These are phyloP conservation scores for Liopterus haemorrhoidalis DNA, from an alignment of 2,888 invertebrate species.

Conservation along the genomic window DNA sequence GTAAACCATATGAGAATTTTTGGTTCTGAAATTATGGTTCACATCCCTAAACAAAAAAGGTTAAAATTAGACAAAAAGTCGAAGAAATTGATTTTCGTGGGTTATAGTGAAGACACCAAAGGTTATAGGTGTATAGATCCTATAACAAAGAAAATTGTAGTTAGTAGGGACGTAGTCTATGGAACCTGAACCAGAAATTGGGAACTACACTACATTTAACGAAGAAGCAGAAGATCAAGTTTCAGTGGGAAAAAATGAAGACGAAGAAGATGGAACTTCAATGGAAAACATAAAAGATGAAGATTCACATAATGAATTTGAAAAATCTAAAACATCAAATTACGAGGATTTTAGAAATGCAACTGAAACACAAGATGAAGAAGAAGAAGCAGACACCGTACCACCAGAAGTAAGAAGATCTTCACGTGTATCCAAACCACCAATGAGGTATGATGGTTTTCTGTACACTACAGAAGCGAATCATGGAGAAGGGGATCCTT, in stretches of 20 bases:
- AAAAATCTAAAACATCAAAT: conserved; percentile 18
- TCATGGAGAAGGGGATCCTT: not conserved
- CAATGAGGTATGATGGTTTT: conserved; percentile 22
- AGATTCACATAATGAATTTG: not conserved
- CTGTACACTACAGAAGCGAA: too few species aligned
- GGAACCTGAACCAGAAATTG: not conserved
- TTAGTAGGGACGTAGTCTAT: not conserved
- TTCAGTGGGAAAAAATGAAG: conserved; percentile 11
- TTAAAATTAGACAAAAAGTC: conserved; percentile 36
- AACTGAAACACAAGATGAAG: too few species aligned
- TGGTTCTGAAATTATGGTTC: conserved; percentile 36
- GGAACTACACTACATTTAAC: not conserved
- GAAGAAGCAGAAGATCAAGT: not conserved
- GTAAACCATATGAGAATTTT: conserved; percentile 38
- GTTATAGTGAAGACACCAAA: conserved; percentile 33
- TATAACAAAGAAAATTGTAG: not conserved
- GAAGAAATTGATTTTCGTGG: conserved; percentile 34
- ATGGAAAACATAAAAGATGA: conserved; percentile 9
- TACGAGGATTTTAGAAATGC: conserved; percentile 19
- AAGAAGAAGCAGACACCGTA: conserved; percentile 10
- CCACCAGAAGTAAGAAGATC: conserved; percentile 24
- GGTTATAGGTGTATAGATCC: conserved; percentile 9
- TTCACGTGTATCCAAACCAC: conserved; percentile 21
- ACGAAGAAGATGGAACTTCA: conserved; percentile 19
- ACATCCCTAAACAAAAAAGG: conserved; percentile 35